These are phyloP conservation scores for Hoplostethus mediterraneus DNA, from an alignment of 2,797 vertebrate genomes.

Conservation along the genomic window DNA sequence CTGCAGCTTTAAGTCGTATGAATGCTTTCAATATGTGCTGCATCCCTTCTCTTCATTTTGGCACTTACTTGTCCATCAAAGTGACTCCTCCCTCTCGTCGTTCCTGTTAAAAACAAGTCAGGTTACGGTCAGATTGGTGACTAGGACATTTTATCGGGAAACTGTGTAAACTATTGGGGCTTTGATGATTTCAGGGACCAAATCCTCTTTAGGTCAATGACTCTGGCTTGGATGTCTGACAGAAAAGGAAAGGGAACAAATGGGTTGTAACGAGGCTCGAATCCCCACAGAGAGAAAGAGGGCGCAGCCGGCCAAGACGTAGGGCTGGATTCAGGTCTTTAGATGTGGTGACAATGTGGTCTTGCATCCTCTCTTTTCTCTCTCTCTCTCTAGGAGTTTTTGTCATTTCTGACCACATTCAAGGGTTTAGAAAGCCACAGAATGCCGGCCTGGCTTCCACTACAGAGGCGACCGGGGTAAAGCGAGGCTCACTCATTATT, in stretches of 20 bases:
- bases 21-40: conserved; percentile 50
- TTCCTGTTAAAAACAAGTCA: conserved; percentile 18
- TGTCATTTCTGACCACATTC: conserved; percentile 64
- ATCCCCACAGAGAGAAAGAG: conserved; percentile 25
- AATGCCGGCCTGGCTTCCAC: conserved; percentile 32
- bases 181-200: conserved; percentile 35
- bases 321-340: conserved; percentile 54
- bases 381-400: conserved; percentile 40
- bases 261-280: conserved; percentile 37
- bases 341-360: conserved; percentile 63
- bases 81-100: conserved; percentile 26
- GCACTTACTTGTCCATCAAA: conserved; percentile 31
- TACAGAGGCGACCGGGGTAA: neutral
- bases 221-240: conserved; percentile 51
- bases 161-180: conserved; percentile 31
- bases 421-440: conserved; percentile 52
- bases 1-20: conserved; percentile 33
- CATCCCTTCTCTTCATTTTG: conserved; percentile 52
- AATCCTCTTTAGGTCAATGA: conserved; percentile 57
- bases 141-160: conserved; percentile 21
- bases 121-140: conserved; percentile 16
- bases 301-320: conserved; percentile 56
- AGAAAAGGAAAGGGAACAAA: conserved; percentile 36
- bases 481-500: conserved; percentile 29
- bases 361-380: conserved; percentile 47